Base-by-base conservation (phyloP, 2,113 vertebrate genomes). In the Gavialis gangeticus region DNA sequence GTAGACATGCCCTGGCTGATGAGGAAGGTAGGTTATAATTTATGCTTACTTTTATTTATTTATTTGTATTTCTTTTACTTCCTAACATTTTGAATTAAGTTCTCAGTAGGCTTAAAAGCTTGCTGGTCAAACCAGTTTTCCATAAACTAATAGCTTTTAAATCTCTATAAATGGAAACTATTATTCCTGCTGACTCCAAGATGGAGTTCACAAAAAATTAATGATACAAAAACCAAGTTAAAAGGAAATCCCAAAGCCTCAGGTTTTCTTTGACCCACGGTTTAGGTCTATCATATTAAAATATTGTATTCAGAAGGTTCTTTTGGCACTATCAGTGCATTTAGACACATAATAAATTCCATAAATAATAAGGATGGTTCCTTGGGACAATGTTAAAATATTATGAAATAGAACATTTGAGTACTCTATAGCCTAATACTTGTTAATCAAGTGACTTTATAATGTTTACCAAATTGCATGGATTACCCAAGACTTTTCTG, bases 321-420 rank as follows among this genome's bases (percentile, higher is more conserved):
- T 58, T 92, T 37, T 59, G 25, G 82, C 30, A 75, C 5, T 91
- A 86, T 71, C 93, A 79, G 75, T 90, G 21, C 90, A 93, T 95
- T 96, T 96, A 92, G 3, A 75, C 56, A 34, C 28, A 94, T 95
- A 94, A 89, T 95, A 81, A 92, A 28, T 73, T 84, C n/a, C 88
- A 92, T 91, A 95, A 95, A 94, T 93, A 83, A 95, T 78, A 79
- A 85, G 6, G 56, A 12, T 79, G 88, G 55, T 17, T 96, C 71
- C 91, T 93, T 78, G 73, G 28, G 63, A 76, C 83, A 37, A 46
- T 37, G 62, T 82, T 82, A n/a, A 15, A 87, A 84, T 57, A 60
- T 83, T 56, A 85, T 10, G 2, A 79, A 84, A 64, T 76, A 69
- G 76, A 77, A 76, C 25, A 81, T 67, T 6, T 91, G 87, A 84